These are phyloP conservation scores for Ranitomeya imitator DNA, from an alignment of 2,113 vertebrate genomes.

Conservation along the genomic window DNA sequence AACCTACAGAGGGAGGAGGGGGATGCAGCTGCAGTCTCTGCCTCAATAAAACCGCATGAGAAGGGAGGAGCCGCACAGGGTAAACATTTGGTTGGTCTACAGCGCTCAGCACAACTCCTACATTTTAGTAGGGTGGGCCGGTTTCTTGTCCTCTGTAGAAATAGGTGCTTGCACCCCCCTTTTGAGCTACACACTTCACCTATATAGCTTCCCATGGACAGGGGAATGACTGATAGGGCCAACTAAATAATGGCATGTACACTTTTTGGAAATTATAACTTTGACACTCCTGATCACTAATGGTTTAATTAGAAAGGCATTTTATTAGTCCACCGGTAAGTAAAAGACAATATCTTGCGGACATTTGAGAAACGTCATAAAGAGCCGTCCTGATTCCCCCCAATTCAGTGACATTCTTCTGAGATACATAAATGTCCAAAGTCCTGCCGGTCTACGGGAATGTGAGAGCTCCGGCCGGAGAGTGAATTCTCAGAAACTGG, in stretches of 20 bases:
- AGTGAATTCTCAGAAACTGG: conserved; percentile 38
- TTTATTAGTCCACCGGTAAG: not conserved
- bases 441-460: conserved; percentile 27
- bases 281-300: not conserved
- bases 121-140: too few relatives aligned
- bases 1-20: too few relatives aligned
- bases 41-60: too few relatives aligned
- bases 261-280: not conserved
- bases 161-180: too few relatives aligned
- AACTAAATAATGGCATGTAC: too few relatives aligned
- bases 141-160: too few relatives aligned
- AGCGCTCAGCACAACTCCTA: too few relatives aligned
- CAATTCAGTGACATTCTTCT: not conserved
- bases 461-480: not conserved
- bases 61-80: not conserved
- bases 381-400: not conserved
- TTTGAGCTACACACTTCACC: too few relatives aligned
- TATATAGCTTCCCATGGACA: too few relatives aligned
- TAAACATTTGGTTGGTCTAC: not conserved
- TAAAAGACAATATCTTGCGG: not conserved
- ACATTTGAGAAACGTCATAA: not conserved
- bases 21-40: too few relatives aligned
- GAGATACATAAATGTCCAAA: not conserved
- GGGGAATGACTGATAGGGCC: too few relatives aligned
- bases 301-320: not conserved